Evolutionary conservation across 2,888 invertebrate species (phyloP).

Genomic region (Lepeophtheirus nordmannii): DNA sequence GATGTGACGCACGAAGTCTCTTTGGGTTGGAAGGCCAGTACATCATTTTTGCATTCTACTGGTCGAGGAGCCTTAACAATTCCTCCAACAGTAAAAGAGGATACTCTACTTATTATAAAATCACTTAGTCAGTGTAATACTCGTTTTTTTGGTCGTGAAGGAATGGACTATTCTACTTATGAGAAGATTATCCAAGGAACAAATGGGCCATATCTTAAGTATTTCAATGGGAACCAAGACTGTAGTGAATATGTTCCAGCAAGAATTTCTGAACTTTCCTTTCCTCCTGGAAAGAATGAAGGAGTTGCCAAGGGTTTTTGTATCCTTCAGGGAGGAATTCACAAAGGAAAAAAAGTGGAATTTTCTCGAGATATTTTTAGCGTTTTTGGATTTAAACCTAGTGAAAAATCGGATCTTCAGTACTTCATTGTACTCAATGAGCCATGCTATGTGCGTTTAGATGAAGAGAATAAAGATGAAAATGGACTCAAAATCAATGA

Average conservation of each 20-base stretch:
- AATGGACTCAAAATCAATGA: not conserved
- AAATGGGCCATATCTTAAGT: not conserved
- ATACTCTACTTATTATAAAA: slow-evolving; percentile 8
- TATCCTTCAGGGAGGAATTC: not conserved
- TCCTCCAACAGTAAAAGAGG: slow-evolving; percentile 1
- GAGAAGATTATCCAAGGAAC: not conserved
- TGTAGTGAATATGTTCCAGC: not conserved
- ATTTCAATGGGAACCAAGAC: not conserved
- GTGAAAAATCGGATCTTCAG: slow-evolving; percentile 13
- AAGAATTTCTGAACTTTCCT: not conserved
- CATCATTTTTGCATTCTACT: slow-evolving; percentile 14
- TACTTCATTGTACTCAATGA: slow-evolving; percentile 13
- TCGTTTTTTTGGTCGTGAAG: slow-evolving; percentile 11
- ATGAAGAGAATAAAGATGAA: not conserved
- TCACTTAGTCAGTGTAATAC: not conserved
- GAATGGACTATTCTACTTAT: slow-evolving; percentile 9
- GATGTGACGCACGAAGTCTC: slow-evolving; percentile 15
- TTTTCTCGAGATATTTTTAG: not conserved
- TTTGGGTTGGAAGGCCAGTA: slow-evolving; percentile 19
- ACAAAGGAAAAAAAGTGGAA: not conserved
- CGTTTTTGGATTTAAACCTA: slow-evolving; percentile 9
- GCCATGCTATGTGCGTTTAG: slow-evolving; percentile 10
- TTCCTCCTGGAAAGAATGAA: slow-evolving; percentile 1
- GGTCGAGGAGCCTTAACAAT: slow-evolving; percentile 16
- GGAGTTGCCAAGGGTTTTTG: not conserved